Base-by-base conservation (phyloP, 2,113 vertebrate genomes). In the Eurystomus gularis region DNA sequence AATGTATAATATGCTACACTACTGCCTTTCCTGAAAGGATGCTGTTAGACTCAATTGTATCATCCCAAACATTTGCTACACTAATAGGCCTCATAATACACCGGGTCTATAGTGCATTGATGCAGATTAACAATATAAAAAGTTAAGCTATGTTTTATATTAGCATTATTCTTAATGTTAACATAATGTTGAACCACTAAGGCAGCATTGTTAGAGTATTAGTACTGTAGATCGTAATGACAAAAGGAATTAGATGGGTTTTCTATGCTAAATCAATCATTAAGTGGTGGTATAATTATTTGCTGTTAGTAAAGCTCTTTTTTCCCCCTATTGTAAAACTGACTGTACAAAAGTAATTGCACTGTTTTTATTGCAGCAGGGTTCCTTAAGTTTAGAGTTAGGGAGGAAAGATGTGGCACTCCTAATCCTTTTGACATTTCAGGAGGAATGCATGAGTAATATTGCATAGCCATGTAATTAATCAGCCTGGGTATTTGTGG, bases 261-360 rank as follows among this genome's bases (percentile, higher is more conserved):
- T 98, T 97, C 97, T 98, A 91, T 96, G 97, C 97, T 98, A 98
- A 98, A 98, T 98, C 97, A 98, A 94, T 98, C 98, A 98, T 97
- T 98, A 98, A 97, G 96, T 91, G 77, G 95, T 97, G 96, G 91
- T 96, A 97, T 98, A 97, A 98, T 98, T 98, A 98, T 98, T 98
- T 98, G 97, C 94, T 97, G 93, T 97, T 98, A 96, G 95, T 94
- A 98, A 97, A 77, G 33, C 84, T 96, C 96, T 95, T 97, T 98
- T 97, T 96, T 77, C 20, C 87, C 76, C 40, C 93, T 93, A 82
- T 97, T 97, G 96, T 97, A 98, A 98, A 98, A 97, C 90, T 98
- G 97, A 97, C 94, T 96, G 86, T 97, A 97, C 66, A 5, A 97
- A 98, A 87, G 81, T 97, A 98, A 98, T 97, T 98, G 97, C 94